A percentile compares a stretch with the other conserved stretches of the same genome.
phyloP scores from a whole-genome alignment of 2,888 invertebrate species.

The Pemphredon lugubris region DNA sequence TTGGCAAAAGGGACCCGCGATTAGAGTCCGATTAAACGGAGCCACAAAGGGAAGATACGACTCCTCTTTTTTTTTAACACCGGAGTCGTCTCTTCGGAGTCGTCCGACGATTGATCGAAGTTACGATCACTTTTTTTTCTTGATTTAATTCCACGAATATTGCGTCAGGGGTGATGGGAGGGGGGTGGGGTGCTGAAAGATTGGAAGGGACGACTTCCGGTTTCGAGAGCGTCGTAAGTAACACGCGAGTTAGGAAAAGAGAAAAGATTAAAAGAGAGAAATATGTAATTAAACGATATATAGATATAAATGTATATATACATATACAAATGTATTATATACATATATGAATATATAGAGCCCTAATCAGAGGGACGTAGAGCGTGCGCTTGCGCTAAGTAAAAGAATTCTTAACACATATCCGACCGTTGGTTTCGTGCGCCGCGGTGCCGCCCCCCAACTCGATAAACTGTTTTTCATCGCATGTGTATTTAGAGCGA shows the following conservation, averaged over 20 bases:
- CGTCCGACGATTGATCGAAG: background rate
- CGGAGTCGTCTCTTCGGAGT: slow-evolving; percentile 2
- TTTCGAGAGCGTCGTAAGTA: slow-evolving; percentile 2
- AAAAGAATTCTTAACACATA: too few species aligned
- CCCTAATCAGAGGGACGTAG: slow-evolving; percentile 7
- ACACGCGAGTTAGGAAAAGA: slow-evolving; percentile 2
- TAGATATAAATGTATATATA: slow-evolving; percentile 32
- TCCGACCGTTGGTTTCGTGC: too few species aligned
- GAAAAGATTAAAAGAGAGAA: slow-evolving; percentile 20
- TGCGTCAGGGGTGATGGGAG: too few species aligned
- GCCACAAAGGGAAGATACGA: background rate
- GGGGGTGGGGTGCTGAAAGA: too few species aligned
- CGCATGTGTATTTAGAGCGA: too few species aligned
- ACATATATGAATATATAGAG: slow-evolving; percentile 13
- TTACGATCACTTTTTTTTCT: too few species aligned
- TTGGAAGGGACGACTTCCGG: slow-evolving; percentile 4
- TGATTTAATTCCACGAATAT: too few species aligned
- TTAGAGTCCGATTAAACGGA: slow-evolving; percentile 9
- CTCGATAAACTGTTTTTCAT: too few species aligned
- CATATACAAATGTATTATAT: slow-evolving; percentile 11
- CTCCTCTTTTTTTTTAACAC: slow-evolving; percentile 13
- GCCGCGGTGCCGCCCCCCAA: too few species aligned
- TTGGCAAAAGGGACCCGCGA: slow-evolving; percentile 6
- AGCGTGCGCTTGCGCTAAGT: slow-evolving; percentile 3
- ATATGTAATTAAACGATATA: slow-evolving; percentile 40